A percentile compares a stretch with the other conserved stretches of the same genome.
Evolutionary conservation across 2,888 invertebrate species (phyloP).

Genomic region (Eilema depressum): DNA sequence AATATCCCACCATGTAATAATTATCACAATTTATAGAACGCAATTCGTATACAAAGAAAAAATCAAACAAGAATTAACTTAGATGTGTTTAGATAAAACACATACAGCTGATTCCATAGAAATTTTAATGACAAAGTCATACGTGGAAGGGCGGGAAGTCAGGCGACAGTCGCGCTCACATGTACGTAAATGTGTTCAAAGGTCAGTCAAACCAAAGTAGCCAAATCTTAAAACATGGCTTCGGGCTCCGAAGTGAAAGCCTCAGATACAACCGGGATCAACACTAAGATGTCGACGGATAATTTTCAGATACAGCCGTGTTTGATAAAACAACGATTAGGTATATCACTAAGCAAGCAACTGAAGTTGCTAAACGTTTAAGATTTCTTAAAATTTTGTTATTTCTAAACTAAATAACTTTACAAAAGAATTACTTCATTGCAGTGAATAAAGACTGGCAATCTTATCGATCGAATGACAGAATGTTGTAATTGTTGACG

Average conservation of each 20-base stretch:
- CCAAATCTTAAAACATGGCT: no score
- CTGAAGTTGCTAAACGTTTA: background rate
- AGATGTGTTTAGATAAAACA: background rate
- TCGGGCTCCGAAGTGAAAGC: no score
- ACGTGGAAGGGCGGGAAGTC: background rate
- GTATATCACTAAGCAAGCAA: background rate
- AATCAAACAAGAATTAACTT: background rate
- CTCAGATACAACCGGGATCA: background rate
- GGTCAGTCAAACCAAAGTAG: no score
- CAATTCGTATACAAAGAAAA: background rate
- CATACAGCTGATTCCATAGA: background rate
- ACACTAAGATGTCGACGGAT: background rate
- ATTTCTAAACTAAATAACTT: conserved; percentile 38
- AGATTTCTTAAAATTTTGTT: conserved; percentile 6
- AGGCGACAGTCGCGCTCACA: no score
- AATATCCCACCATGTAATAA: conserved; percentile 38
- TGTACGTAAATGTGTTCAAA: no score
- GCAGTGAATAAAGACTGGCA: conserved; percentile 39
- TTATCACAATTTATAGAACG: conserved; percentile 27
- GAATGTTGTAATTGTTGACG: conserved; percentile 54
- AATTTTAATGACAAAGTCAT: background rate
- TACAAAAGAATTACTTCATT: conserved; percentile 41
- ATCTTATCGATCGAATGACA: conserved; percentile 59
- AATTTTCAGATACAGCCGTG: background rate
- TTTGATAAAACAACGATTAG: background rate